Conservation (phyloP, 35 echinoderm and acorn worm species). For the Heliocidaris tuberculata region DNA sequence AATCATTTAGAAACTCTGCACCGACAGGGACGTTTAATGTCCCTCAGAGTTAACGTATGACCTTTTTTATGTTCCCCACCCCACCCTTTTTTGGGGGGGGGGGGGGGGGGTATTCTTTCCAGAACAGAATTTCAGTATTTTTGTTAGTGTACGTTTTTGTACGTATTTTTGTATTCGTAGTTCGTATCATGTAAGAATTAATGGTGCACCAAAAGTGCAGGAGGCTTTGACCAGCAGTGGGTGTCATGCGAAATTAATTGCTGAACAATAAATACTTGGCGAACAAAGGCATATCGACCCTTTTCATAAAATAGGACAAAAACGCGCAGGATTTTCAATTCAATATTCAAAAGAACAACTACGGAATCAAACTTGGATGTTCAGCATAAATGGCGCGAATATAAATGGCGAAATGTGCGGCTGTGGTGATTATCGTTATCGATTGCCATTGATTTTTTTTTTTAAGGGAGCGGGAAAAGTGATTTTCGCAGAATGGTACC, state of each 20-base stretch:
- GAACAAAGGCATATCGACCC: neutral
- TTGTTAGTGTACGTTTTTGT: neutral
- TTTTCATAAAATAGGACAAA: neutral
- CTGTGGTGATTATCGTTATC: neutral
- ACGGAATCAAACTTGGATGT: neutral
- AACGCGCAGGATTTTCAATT: neutral
- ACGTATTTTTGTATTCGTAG: neutral
- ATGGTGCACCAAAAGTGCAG: neutral
- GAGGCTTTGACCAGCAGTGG: neutral
- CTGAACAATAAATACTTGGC: neutral
- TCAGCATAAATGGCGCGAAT: neutral
- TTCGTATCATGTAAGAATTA: neutral
- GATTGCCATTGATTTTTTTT: neutral
- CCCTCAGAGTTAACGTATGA: neutral
- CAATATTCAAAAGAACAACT: neutral
- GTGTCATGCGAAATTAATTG: conserved; percentile 17
- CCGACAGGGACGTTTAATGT: neutral
- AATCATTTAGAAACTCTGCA: neutral
- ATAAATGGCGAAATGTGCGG: neutral
- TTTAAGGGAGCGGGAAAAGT: neutral
- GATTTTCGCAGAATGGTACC: neutral
- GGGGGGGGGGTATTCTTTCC: neutral
- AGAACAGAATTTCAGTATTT: neutral
- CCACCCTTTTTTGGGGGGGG: neutral
- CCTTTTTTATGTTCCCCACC: neutral